Evolutionary conservation across 2,113 vertebrate genomes (phyloP).

Genomic region (Drymodes brunneopygia): DNA sequence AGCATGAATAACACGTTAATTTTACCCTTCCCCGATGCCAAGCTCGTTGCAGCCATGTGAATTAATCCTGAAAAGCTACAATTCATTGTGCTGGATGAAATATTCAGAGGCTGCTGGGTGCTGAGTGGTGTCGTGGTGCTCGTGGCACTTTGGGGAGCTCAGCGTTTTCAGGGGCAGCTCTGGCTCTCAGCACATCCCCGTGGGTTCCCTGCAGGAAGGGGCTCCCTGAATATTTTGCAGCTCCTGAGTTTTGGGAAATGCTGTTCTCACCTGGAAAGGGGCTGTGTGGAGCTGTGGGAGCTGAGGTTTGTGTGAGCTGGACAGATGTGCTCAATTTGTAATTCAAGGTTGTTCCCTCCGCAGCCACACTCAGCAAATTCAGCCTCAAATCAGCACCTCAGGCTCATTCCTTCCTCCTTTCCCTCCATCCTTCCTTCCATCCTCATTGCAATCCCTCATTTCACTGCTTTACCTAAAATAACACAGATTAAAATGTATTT

Average conservation of each 20-base stretch:
- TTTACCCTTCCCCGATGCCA: neutral
- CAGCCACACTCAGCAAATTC: neutral
- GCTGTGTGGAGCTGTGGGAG: neutral
- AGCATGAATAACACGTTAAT: conserved; percentile 36
- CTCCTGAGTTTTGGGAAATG: neutral
- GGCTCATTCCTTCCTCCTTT: neutral
- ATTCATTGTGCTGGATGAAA: neutral
- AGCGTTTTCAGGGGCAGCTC: neutral
- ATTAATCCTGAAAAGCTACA: conserved; percentile 40
- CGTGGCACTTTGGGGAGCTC: neutral
- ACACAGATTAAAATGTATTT: neutral
- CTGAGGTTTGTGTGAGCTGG: neutral
- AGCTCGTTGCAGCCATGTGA: neutral
- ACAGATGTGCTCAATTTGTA: neutral
- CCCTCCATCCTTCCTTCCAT: neutral
- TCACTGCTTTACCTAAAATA: neutral
- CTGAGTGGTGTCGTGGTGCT: neutral
- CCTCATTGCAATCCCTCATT: neutral
- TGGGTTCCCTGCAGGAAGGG: neutral
- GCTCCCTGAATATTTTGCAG: neutral
- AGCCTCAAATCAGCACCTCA: neutral
- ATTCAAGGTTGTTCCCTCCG: neutral
- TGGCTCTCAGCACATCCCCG: neutral
- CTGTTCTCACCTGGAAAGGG: neutral
- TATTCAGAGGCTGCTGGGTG: neutral